phyloP scores from a whole-genome alignment of 2,888 invertebrate species.

The Thumatha senex region DNA sequence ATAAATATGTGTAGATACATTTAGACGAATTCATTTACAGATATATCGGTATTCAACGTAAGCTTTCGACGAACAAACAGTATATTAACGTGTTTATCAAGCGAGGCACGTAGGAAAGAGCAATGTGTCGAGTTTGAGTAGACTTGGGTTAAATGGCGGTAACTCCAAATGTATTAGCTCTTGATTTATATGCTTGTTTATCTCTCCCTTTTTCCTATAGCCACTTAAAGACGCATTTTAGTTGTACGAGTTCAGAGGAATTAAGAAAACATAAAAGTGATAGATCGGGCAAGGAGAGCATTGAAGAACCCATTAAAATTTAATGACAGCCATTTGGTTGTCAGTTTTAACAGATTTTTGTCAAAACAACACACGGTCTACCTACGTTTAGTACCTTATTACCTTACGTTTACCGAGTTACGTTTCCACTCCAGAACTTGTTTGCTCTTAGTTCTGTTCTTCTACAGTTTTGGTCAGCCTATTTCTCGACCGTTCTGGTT shows the following conservation, averaged over 20 bases:
- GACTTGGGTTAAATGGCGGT: neutral
- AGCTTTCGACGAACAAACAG: constrained; percentile 21
- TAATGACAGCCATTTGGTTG: no score
- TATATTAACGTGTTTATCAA: constrained; percentile 16
- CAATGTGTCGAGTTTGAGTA: neutral
- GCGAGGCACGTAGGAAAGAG: constrained; percentile 15
- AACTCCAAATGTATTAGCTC: neutral
- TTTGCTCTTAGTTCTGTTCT: no score
- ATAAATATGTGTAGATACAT: neutral
- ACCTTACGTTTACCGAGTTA: no score
- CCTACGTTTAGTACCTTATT: no score
- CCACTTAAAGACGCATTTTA: neutral
- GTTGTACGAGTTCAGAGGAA: no score
- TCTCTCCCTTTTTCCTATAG: neutral
- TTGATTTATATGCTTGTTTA: neutral
- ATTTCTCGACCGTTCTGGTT: no score
- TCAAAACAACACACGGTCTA: no score
- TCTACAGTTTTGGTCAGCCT: no score
- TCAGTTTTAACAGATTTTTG: neutral
- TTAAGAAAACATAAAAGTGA: no score
- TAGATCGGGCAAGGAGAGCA: no score
- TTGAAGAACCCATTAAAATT: neutral
- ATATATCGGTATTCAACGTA: constrained; percentile 21
- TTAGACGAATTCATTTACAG: neutral
- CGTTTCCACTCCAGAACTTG: no score